These are phyloP conservation scores for Drosophila ercepeae DNA, from an alignment of 1,140 invertebrate genomes.

Conservation along the genomic window DNA sequence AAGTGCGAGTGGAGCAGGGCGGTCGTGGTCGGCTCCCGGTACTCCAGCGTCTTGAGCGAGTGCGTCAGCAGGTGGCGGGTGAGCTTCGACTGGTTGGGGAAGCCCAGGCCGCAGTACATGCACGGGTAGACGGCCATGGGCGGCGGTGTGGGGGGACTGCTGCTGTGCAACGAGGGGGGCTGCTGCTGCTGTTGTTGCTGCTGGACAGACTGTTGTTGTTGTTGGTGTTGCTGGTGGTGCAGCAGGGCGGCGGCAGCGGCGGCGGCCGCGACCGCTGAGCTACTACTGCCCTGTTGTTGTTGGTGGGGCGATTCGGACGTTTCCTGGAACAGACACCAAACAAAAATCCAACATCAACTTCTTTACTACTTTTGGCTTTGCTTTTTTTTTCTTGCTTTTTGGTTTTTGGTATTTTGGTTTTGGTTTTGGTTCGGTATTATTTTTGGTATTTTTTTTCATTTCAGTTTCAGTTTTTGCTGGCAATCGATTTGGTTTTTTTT, in stretches of 20 bases:
- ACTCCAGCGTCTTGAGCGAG: slow-evolving; percentile 93
- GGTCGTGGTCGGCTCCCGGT: slow-evolving; percentile 87
- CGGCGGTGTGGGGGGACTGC: slow-evolving; percentile 42
- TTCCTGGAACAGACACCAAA: slow-evolving; percentile 96
- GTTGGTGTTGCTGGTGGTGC: slow-evolving; percentile 35
- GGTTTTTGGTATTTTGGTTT: slow-evolving; percentile 40
- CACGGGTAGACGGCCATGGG: slow-evolving; percentile 88
- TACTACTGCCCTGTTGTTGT: slow-evolving; percentile 75
- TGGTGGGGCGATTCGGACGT: slow-evolving; percentile 88
- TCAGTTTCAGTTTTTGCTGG: slow-evolving; percentile 80
- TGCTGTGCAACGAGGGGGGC: slow-evolving; percentile 18
- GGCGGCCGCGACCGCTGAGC: slow-evolving; percentile 54
- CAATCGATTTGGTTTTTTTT: slow-evolving; percentile 55
- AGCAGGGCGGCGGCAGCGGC: slow-evolving; percentile 54
- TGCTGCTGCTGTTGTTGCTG: slow-evolving; percentile 28
- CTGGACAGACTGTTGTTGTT: slow-evolving; percentile 34
- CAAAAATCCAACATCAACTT: slow-evolving; percentile 95
- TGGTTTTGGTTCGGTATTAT: slow-evolving; percentile 54
- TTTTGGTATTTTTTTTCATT: slow-evolving; percentile 62
- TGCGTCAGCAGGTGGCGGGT: slow-evolving; percentile 94
- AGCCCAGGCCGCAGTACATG: slow-evolving; percentile 93
- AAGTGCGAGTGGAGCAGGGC: slow-evolving; percentile 85
- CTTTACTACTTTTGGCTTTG: slow-evolving; percentile 85
- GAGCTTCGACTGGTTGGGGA: slow-evolving; percentile 94
- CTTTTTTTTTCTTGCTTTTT: slow-evolving; percentile 48